Evolutionary conservation across 2,113 vertebrate genomes (phyloP), one percentile per base, ranked within the genome.

Genomic region (Emydura subglobosa): DNA sequence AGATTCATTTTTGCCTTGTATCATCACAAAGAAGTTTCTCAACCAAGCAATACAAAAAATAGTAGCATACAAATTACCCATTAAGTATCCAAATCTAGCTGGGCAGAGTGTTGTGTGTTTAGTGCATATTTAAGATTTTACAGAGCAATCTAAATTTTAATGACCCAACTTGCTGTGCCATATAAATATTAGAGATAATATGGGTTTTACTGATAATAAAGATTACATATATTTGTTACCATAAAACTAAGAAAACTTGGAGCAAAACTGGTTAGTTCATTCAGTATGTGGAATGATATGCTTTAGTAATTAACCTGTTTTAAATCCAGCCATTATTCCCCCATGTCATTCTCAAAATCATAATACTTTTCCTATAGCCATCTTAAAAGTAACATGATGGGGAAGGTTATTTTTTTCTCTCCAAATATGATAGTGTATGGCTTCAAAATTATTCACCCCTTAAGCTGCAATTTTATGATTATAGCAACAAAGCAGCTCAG

Each of bases 91-190:
- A 96, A 82, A 94, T 31, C 0, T 57, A 90, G 76, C 92, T 95
- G 91, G 61, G 65, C 9, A 34, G 65, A 72, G 34, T 1, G 61
- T 21, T 34, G 14, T 34, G n/a, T 82, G 82, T 90, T 95, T 95
- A 44, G 47, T 91, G 72, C 19, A 0, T 65, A 79, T 82, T 97
- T 94, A 90, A 94, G 91, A 65, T 85, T 84, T 51, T 44, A 31
- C 51, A 92, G 82, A 39, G 39, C 68, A 93, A 93, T 93, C 83
- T 96, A 92, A 92, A 95, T 97, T 94, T 97, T 97, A 97, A 98
- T 95, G 91, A 65, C 78, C 81, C 85, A 50, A 25, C 91, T 95
- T 86, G 82, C 93, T 78, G 51, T n/a, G 95, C 84, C 85, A 44
- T 90, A 96, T 97, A 95, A 96, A 97, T 85, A 79, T 80, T 88